phyloP scores from a whole-genome alignment of 2,113 vertebrate species.

The Pungitius pungitius region DNA sequence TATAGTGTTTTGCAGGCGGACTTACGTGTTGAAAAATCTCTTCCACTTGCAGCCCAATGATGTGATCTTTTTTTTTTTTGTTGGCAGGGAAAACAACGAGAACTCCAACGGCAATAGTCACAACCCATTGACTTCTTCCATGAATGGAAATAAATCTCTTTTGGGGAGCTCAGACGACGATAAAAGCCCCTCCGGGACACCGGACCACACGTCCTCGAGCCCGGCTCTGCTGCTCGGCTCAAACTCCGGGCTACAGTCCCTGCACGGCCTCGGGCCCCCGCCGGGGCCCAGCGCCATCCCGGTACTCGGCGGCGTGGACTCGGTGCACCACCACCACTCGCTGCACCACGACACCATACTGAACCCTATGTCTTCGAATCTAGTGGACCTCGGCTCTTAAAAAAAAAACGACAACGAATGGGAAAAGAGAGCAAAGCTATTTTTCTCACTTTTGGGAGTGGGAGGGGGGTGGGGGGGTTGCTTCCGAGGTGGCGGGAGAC shows the following conservation, averaged over 20 bases:
- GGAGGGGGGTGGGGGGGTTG: slow-evolving; percentile 20
- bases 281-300: slow-evolving; percentile 97
- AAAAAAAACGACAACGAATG: slow-evolving; percentile 78
- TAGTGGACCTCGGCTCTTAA: slow-evolving; percentile 96
- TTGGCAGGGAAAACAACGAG: slow-evolving; percentile 96
- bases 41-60: background rate
- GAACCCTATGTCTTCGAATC: slow-evolving; percentile 98
- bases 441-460: background rate
- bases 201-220: slow-evolving; percentile 94
- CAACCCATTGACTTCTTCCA: slow-evolving; percentile 92
- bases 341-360: slow-evolving; percentile 99
- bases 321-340: slow-evolving; percentile 94
- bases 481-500: slow-evolving; percentile 52
- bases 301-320: slow-evolving; percentile 87
- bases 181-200: slow-evolving; percentile 96
- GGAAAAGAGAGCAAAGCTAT: slow-evolving; percentile 26
- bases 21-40: background rate
- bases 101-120: slow-evolving; percentile 96
- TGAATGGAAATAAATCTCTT: slow-evolving; percentile 97
- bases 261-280: slow-evolving; percentile 93
- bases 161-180: slow-evolving; percentile 98
- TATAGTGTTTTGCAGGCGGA: background rate
- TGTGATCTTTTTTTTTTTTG: slow-evolving; percentile 50
- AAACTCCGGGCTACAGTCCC: slow-evolving; percentile 87
- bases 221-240: slow-evolving; percentile 92